Percentiles rank a stretch among this genome's conserved stretches.
These are phyloP conservation scores for Onthophagus taurus DNA, from an alignment of 1,140 invertebrate species.

Conservation along the genomic window DNA sequence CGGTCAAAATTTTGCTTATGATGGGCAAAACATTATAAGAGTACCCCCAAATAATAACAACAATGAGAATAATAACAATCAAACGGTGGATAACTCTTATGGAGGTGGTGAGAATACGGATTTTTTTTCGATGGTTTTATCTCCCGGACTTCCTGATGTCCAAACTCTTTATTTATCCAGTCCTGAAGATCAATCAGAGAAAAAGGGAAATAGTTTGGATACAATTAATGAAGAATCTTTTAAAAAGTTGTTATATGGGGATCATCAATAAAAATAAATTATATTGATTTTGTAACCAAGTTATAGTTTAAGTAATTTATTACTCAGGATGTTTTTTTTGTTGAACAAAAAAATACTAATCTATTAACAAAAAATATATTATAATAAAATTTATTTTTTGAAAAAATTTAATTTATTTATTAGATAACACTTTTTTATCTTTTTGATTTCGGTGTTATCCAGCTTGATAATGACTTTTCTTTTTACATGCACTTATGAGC, in stretches of 20 bases:
- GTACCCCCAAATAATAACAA: conserved; percentile 3
- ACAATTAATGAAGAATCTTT: conserved; percentile 46
- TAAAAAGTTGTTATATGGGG: conserved; percentile 41
- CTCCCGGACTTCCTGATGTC: conserved; percentile 40
- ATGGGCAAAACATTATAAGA: conserved; percentile 14
- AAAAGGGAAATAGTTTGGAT: conserved; percentile 30
- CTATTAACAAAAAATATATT: too few relatives aligned
- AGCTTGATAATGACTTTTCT: too few relatives aligned
- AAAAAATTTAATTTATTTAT: too few relatives aligned
- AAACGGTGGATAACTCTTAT: background rate
- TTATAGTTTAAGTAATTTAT: too few relatives aligned
- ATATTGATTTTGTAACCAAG: too few relatives aligned
- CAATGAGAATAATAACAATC: background rate
- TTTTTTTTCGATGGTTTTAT: conserved; percentile 42
- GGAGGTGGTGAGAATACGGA: conserved; percentile 20
- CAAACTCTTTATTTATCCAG: conserved; percentile 41
- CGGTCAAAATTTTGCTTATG: conserved; percentile 17
- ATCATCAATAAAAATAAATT: too few relatives aligned
- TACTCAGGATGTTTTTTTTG: too few relatives aligned
- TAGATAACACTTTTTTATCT: too few relatives aligned
- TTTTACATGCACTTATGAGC: too few relatives aligned
- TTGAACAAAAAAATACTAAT: too few relatives aligned
- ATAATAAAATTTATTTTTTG: too few relatives aligned
- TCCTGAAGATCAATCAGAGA: conserved; percentile 11
- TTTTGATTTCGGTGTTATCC: too few relatives aligned